Evolutionary conservation across 2,113 vertebrate genomes (phyloP), one percentile per base, ranked within the genome.

Genomic region (Callospermophilus lateralis): DNA sequence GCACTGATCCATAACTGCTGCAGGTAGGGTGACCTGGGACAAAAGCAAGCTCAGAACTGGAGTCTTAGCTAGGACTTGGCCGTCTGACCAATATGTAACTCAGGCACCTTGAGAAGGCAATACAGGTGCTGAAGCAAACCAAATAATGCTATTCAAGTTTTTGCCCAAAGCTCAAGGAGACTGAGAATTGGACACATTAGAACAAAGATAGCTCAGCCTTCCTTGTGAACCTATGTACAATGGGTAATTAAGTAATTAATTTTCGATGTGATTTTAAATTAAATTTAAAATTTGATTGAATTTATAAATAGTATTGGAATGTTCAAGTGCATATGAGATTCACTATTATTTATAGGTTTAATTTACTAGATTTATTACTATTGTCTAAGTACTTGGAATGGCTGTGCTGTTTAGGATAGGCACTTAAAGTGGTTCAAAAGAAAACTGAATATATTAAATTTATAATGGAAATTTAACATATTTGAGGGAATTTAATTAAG

Each of bases 331-430:
- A 91, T 45, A 53, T 34, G 53, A 91, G 65, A 88, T 19, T 78
- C 68, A 78, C n/a, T 78, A 65, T 84, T 84, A 92, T 94, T 97
- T 90, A 73, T 84, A 90, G 58, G 39, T 68, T 93, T 84, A 87
- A 94, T 91, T 93, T 93, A 83, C 91, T 89, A 83, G 63, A 86
- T 94, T 93, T 78, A 97, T 92, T 94, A 63, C 22, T 68, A 37
- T 58, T 89, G 53, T 80, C 79, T 93, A 89, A 95, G 28, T 42
- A 63, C 39, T 76, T 63, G 32, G 86, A 86, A 89, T 55, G 32
- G 24, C 58, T 94, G 91, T 95, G 83, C 32, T 93, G 39, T 83
- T 86, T 68, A 83, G 78, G 72, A 61, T 61, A 83, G 63, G 55
- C 86, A 70, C 94, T 86, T 95, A 37, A 93, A 94, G 48, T 39